Evolutionary conservation across 2,113 vertebrate species (phyloP).

Genomic region (Cranoglanis bouderius): DNA sequence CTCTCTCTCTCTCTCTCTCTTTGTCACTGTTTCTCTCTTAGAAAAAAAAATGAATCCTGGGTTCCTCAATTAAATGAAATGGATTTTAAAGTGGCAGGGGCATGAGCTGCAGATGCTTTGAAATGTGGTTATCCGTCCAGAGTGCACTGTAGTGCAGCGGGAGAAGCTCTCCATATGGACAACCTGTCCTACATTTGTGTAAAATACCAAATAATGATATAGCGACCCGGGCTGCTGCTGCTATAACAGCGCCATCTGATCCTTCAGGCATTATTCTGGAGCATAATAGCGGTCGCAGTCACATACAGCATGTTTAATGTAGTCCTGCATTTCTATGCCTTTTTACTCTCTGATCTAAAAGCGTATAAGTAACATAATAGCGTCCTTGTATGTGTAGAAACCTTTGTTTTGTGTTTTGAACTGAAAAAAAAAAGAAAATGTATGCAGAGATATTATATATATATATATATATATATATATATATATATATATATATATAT

Average conservation of each 20-base stretch:
- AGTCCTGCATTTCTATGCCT: neutral
- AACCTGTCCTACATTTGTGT: conserved; percentile 32
- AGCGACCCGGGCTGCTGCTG: neutral
- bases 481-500: no score
- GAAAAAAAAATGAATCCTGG: conserved; percentile 45
- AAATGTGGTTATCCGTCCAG: conserved; percentile 38
- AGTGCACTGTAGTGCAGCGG: conserved; percentile 36
- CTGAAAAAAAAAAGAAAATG: no score
- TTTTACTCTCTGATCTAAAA: neutral
- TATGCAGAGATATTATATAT: no score
- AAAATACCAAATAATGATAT: conserved; percentile 42
- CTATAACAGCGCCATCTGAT: neutral
- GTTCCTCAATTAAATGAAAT: conserved; percentile 60
- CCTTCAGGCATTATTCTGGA: neutral
- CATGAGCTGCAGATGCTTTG: conserved; percentile 34
- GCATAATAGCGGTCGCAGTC: neutral
- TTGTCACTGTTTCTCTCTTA: neutral
- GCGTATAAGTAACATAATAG: neutral
- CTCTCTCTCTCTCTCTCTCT: neutral
- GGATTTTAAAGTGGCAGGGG: conserved; percentile 56
- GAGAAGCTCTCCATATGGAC: conserved; percentile 34
- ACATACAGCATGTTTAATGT: neutral
- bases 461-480: no score
- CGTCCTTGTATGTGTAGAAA: neutral
- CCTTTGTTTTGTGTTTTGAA: neutral